These are phyloP conservation scores for Megaustenia siamemsis DNA, from an alignment of 2,888 invertebrate genomes.

Conservation along the genomic window DNA sequence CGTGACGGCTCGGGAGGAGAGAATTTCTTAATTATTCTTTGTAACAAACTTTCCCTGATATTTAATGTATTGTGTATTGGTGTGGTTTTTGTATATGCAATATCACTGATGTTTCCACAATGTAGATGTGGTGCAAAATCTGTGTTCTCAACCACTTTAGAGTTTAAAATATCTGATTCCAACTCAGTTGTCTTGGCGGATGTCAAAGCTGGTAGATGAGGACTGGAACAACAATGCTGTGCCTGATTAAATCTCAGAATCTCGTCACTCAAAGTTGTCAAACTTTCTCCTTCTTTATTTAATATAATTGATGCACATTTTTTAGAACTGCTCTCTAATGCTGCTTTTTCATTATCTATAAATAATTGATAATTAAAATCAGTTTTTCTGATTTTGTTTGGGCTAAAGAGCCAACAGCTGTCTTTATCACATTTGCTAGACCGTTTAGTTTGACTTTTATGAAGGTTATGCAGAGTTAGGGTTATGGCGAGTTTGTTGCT, in stretches of 20 bases:
- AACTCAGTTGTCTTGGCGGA: background rate
- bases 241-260: background rate
- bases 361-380: background rate
- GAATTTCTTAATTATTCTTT: conserved; percentile 38
- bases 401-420: background rate
- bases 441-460: conserved; percentile 30
- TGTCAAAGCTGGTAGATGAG: background rate
- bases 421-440: background rate
- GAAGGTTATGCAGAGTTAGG: background rate
- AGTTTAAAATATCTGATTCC: background rate
- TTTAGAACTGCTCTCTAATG: background rate
- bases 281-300: background rate
- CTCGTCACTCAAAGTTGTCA: background rate
- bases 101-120: background rate
- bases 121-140: background rate
- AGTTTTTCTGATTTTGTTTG: conserved; percentile 31
- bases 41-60: background rate
- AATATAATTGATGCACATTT: background rate
- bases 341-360: background rate
- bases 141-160: background rate
- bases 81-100: background rate
- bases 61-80: background rate
- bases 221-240: background rate
- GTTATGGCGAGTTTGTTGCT: background rate
- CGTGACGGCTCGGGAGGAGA: conserved; percentile 60